phyloP scores from a whole-genome alignment of 2,888 invertebrate species.

The Drosophila anomalata region DNA sequence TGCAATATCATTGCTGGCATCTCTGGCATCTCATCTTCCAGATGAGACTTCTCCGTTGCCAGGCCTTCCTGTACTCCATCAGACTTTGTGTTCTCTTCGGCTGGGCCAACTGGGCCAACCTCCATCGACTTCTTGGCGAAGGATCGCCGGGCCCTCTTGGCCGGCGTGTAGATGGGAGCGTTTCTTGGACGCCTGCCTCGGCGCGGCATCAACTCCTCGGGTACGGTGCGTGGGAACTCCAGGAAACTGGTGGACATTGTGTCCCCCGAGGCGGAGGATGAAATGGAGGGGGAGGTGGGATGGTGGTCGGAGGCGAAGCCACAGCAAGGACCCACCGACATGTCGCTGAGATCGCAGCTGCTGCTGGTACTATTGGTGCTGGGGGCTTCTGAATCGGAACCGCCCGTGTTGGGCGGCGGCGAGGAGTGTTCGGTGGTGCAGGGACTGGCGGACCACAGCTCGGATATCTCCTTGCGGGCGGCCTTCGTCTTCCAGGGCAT shows the following conservation, averaged over 20 bases:
- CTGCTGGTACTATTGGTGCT: background rate
- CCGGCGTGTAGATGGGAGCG: slow-evolving; percentile 18
- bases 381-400: background rate
- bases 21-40: background rate
- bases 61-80: slow-evolving; percentile 9
- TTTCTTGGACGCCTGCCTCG: slow-evolving; percentile 34
- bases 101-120: too few species aligned
- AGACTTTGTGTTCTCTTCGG: slow-evolving; percentile 26
- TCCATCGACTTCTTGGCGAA: slow-evolving; percentile 1
- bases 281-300: slow-evolving; percentile 25
- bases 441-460: slow-evolving; percentile 18
- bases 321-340: slow-evolving; percentile 56
- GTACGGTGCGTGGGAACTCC: slow-evolving; percentile 41
- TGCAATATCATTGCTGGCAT: background rate
- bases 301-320: slow-evolving; percentile 54
- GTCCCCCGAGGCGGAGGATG: background rate
- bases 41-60: background rate
- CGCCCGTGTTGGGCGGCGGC: background rate
- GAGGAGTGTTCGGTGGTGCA: background rate
- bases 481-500: slow-evolving; percentile 76
- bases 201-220: slow-evolving; percentile 14
- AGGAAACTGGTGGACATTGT: background rate
- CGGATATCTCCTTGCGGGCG: slow-evolving; percentile 65
- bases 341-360: slow-evolving; percentile 48
- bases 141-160: slow-evolving; percentile 26